These are phyloP conservation scores for Gymnarchus niloticus DNA, from an alignment of 2,113 vertebrate genomes.

Conservation along the genomic window DNA sequence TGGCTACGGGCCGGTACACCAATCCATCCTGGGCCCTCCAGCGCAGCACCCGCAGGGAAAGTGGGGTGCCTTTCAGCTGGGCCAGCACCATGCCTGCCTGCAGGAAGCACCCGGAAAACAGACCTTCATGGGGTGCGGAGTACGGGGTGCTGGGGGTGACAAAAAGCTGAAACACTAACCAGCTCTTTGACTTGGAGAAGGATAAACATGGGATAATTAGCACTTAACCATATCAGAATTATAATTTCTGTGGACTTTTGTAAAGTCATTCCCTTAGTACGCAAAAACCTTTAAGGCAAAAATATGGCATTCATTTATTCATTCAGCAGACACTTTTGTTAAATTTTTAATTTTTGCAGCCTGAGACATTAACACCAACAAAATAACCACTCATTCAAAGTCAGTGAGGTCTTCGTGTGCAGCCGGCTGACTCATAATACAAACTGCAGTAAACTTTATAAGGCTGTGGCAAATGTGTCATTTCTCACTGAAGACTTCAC, in stretches of 20 bases:
- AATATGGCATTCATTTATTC: too few species aligned
- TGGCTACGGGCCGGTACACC: conserved; percentile 59
- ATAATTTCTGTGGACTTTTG: too few species aligned
- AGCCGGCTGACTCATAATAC: not conserved
- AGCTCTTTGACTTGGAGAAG: too few species aligned
- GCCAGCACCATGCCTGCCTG: conserved; percentile 64
- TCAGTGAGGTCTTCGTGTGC: not conserved
- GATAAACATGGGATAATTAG: too few species aligned
- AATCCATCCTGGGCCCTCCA: conserved; percentile 55
- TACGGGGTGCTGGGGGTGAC: too few species aligned
- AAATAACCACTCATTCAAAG: not conserved
- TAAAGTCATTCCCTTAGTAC: too few species aligned
- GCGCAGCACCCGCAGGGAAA: conserved; percentile 56
- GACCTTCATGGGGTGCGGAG: not conserved
- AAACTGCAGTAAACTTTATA: not conserved
- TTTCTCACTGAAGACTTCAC: not conserved
- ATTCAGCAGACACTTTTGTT: too few species aligned
- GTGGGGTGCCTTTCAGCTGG: conserved; percentile 56
- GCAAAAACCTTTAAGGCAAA: too few species aligned
- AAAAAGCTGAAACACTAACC: not conserved
- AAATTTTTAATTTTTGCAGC: not conserved
- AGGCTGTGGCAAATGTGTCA: not conserved
- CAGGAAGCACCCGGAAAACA: not conserved
- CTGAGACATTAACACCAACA: not conserved
- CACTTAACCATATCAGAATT: too few species aligned